Evolutionary conservation across 2,888 invertebrate species (phyloP).

Genomic region (Biston stratarius): DNA sequence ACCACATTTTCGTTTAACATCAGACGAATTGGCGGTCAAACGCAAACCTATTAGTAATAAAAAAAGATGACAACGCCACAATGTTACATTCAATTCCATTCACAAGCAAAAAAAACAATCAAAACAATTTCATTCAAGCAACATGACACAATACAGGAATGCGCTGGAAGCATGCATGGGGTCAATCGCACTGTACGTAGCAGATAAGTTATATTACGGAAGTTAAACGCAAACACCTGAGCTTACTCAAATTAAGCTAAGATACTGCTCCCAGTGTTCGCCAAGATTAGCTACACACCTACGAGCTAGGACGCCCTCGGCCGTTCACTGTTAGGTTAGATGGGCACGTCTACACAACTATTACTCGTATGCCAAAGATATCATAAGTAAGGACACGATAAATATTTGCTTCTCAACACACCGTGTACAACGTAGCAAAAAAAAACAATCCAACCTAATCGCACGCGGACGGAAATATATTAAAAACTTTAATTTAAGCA

Average conservation of each 20-base stretch:
- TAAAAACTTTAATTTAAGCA: too few species aligned
- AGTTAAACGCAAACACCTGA: conserved; percentile 23
- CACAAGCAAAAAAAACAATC: too few species aligned
- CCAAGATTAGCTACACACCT: conserved; percentile 15
- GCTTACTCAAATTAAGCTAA: conserved; percentile 16
- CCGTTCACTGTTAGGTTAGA: conserved; percentile 6
- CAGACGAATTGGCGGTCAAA: too few species aligned
- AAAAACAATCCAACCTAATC: too few species aligned
- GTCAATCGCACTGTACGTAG: conserved; percentile 2
- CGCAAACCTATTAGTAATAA: too few species aligned
- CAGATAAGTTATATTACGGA: conserved; percentile 4
- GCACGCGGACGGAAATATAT: too few species aligned
- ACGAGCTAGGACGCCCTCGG: conserved; percentile 10
- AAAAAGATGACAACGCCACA: too few species aligned
- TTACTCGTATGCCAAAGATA: neutral
- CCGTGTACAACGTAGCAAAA: too few species aligned
- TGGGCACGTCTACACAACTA: conserved; percentile 16
- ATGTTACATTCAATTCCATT: too few species aligned
- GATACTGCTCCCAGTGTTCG: conserved; percentile 8
- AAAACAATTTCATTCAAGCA: neutral
- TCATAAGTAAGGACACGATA: too few species aligned
- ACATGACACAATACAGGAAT: neutral
- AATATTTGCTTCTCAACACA: too few species aligned
- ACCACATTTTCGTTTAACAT: too few species aligned
- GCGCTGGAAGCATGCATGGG: conserved; percentile 4